Evolutionary conservation across 2,888 invertebrate genomes (phyloP).

Genomic region (Pyralis farinalis): DNA sequence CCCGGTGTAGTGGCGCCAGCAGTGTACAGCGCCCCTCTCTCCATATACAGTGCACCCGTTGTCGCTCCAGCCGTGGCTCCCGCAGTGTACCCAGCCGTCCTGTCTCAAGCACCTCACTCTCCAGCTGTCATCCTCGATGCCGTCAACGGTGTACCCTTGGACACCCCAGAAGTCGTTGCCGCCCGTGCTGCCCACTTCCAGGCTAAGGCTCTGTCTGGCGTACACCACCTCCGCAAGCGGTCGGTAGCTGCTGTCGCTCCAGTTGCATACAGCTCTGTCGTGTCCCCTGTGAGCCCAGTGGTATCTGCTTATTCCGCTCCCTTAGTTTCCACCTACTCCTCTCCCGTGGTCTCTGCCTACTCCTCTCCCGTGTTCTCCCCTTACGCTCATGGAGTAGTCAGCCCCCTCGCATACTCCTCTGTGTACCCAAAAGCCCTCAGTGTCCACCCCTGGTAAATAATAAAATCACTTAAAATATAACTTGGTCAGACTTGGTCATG

Average conservation of each 20-base stretch:
- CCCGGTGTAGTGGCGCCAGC: constrained; percentile 32
- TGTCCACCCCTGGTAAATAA: constrained; percentile 54
- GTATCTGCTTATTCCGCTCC: constrained; percentile 35
- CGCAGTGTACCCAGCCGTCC: constrained; percentile 25
- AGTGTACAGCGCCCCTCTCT: constrained; percentile 26
- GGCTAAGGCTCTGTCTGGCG: constrained; percentile 61
- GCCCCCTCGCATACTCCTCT: constrained; percentile 25
- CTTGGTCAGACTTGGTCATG: constrained; percentile 23
- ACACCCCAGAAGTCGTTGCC: constrained; percentile 73
- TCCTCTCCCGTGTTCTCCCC: constrained; percentile 24
- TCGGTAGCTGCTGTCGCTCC: constrained; percentile 35
- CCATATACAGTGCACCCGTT: constrained; percentile 47
- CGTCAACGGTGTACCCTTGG: constrained; percentile 66
- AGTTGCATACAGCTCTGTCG: constrained; percentile 52
- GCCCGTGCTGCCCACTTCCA: constrained; percentile 70
- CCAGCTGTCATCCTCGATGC: constrained; percentile 69
- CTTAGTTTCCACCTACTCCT: constrained; percentile 28
- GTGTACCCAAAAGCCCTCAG: constrained; percentile 49
- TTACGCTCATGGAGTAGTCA: constrained; percentile 16
- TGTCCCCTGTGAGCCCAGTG: constrained; percentile 31
- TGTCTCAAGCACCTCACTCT: constrained; percentile 54
- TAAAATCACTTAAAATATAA: constrained; percentile 4
- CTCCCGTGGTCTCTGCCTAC: constrained; percentile 29
- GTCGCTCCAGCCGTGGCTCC: constrained; percentile 39
- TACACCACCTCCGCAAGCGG: constrained; percentile 63